phyloP scores from a whole-genome alignment of 2,113 vertebrate genomes.

The Equus przewalskii region DNA sequence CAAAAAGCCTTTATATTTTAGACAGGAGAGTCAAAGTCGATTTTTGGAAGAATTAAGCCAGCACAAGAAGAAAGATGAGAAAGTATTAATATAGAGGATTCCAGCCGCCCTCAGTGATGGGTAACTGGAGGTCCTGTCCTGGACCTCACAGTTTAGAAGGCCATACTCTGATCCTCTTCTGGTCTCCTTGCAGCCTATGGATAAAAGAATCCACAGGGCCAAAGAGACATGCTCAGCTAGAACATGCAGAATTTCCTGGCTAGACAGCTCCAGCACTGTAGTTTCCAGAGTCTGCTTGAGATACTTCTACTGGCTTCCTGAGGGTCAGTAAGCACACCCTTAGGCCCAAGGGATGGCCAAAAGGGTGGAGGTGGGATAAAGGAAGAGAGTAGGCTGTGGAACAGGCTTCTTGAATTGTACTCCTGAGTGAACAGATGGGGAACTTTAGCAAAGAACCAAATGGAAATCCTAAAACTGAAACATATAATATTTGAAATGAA shows the following conservation, averaged over 20 bases:
- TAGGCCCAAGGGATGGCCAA: neutral
- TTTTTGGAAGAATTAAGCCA: conserved; percentile 26
- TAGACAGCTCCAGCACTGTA: neutral
- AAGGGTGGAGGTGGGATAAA: neutral
- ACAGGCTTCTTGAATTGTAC: neutral
- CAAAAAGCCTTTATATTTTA: conserved; percentile 17
- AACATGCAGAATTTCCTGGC: neutral
- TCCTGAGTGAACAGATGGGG: neutral
- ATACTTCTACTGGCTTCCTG: neutral
- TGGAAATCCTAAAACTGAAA: neutral
- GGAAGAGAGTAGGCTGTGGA: neutral
- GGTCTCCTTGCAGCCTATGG: neutral
- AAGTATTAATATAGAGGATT: neutral
- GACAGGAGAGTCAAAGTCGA: neutral
- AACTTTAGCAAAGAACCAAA: conserved; percentile 29
- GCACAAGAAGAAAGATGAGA: neutral
- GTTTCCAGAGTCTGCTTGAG: neutral
- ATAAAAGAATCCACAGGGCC: neutral
- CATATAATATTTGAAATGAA: neutral
- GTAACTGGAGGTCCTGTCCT: neutral
- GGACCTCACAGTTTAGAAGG: neutral
- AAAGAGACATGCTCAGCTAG: neutral
- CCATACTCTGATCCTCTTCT: neutral
- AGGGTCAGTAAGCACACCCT: neutral
- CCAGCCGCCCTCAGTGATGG: neutral